Evolutionary conservation across 2,888 invertebrate genomes (phyloP).

Genomic region (Chouioia cunea): DNA sequence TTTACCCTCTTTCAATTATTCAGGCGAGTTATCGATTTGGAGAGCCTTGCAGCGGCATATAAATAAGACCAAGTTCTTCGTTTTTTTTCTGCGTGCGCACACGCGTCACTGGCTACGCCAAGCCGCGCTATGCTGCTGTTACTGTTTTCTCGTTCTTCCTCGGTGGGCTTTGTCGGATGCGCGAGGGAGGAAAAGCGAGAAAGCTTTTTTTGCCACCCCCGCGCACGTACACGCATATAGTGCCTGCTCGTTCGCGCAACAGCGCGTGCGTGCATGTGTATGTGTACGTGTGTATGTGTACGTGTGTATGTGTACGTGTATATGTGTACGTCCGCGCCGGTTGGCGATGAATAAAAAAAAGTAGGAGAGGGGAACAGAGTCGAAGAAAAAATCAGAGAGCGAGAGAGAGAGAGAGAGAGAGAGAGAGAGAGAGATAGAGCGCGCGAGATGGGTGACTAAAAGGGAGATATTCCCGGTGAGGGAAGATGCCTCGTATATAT

Average conservation of each 20-base stretch:
- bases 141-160: conserved; percentile 57
- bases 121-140: conserved; percentile 44
- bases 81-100: conserved; percentile 65
- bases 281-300: not conserved
- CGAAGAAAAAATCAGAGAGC: conserved; percentile 54
- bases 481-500: not conserved
- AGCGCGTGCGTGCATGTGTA: not conserved
- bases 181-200: conserved; percentile 38
- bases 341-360: conserved; percentile 45
- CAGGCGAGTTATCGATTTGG: conserved; percentile 63
- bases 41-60: conserved; percentile 57
- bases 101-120: conserved; percentile 66
- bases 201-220: conserved; percentile 43
- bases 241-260: not conserved
- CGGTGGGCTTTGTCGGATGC: conserved; percentile 47
- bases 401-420: conserved; percentile 46
- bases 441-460: conserved; percentile 1
- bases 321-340: conserved; percentile 45
- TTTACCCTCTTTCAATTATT: conserved; percentile 33
- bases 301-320: conserved; percentile 37
- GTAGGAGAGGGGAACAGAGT: conserved; percentile 46
- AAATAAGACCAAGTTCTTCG: conserved; percentile 66
- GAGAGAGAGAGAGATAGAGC: conserved; percentile 9
- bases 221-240: too few species aligned
- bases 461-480: too few species aligned